Base-by-base conservation (phyloP, 2,113 vertebrate genomes). In the Synodontis membranacea region DNA sequence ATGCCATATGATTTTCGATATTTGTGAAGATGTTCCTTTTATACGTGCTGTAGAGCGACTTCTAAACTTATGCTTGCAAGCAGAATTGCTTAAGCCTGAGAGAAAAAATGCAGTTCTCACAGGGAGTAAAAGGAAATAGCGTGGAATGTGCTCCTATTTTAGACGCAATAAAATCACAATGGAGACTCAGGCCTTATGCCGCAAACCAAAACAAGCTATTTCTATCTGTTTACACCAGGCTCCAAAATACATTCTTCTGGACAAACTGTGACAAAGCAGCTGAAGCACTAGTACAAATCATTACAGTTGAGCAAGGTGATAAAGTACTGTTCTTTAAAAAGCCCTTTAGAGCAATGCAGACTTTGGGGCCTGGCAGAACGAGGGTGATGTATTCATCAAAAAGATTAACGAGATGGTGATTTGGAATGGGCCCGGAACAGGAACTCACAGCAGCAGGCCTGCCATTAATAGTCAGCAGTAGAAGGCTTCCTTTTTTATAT, bases 361-460 rank as follows among this genome's bases (percentile, higher is more conserved):
- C 56, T 86, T 37, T 74, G 42, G 86, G 78, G 42, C 37, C 68
- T 74, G 86, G 86, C 83, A 80, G 88, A 89, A 85, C 80, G 0
- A 75, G 83, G 88, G 79, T 83, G 88, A 87, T 83, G 64, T 86
- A 87, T 87, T 87, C 83, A 85, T 86, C 79, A 64, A 39, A 39
- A 88, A 88, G 85, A 90, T 90, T 90, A 87, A 90, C 56, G 85
- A 86, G 87, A 83, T 86, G 76, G 44, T 86, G 89, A 88, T 89
- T 86, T 72, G 82, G 58, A 86, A 62, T 52, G 52, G 60, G 85
- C 58, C 31, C 56, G 79, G 86, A 88, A 88, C 48, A 88, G 86
- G 68, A 86, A 88, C 60, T 84, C 68, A 60, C 52, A 68, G 54
- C 75, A 86, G 87, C 85, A 74, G 70, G 21, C 21, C 82, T 64